These are phyloP conservation scores for Cygnus buccinator DNA, from an alignment of 2,113 vertebrate species.

Conservation along the genomic window DNA sequence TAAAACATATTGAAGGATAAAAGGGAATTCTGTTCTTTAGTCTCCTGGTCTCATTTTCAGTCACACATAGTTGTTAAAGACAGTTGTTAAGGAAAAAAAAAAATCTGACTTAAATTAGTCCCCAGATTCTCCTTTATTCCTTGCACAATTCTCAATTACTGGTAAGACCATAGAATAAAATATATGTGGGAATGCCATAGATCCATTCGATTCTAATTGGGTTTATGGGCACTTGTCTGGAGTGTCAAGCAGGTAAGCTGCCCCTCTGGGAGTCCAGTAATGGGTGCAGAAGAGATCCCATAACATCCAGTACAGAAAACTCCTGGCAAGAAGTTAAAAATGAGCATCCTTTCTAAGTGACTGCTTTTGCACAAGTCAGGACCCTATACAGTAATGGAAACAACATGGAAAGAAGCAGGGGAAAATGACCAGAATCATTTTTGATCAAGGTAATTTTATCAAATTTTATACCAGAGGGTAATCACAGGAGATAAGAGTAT, in stretches of 20 bases:
- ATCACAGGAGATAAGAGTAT: not conserved
- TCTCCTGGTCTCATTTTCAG: not conserved
- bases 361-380: not conserved
- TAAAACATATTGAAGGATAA: not conserved
- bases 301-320: not conserved
- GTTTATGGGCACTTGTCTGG: not conserved
- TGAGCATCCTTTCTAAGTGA: not conserved
- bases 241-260: not conserved
- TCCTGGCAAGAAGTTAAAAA: not conserved
- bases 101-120: not conserved
- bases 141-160: not conserved
- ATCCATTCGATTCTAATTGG: not conserved
- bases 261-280: not conserved
- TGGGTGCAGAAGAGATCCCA: not conserved
- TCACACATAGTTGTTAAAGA: not conserved
- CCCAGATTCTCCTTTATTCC: not conserved
- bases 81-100: not conserved
- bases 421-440: not conserved
- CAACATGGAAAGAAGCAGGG: not conserved
- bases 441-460: not conserved
- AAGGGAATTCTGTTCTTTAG: not conserved
- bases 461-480: not conserved
- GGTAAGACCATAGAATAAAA: not conserved
- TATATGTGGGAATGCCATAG: not conserved
- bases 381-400: not conserved